Conservation (phyloP, 2,797 vertebrate genomes). For the Phyllotis vaccarum region DNA sequence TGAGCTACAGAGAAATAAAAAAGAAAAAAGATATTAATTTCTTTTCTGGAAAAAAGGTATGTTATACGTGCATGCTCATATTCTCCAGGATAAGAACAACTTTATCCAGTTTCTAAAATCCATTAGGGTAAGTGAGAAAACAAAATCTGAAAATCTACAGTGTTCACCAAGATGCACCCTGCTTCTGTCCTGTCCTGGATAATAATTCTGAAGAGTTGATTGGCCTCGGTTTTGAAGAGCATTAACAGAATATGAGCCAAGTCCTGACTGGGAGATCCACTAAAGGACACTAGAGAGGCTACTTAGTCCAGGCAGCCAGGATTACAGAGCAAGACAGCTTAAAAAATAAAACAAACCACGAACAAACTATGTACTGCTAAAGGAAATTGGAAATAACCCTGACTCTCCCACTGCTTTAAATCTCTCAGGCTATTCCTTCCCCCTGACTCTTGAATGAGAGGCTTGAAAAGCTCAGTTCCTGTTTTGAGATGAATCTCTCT, state of each 20-base stretch:
- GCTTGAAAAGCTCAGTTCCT: neutral
- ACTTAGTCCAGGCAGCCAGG: neutral
- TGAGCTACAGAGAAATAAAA: neutral
- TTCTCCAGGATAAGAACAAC: conserved; percentile 4
- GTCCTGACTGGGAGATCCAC: neutral
- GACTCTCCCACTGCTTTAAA: neutral
- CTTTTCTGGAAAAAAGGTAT: conserved; percentile 1
- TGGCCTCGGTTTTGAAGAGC: neutral
- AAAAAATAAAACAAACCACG: neutral
- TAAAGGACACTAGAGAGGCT: neutral
- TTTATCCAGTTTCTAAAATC: neutral
- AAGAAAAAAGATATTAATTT: neutral
- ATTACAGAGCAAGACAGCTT: neutral
- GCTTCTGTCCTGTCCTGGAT: neutral
- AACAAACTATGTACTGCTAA: neutral
- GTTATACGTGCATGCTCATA: neutral
- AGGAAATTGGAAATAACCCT: neutral
- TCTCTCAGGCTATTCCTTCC: neutral
- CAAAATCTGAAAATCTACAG: neutral
- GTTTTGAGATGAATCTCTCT: neutral
- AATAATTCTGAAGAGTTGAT: neutral
- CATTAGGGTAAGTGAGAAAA: neutral
- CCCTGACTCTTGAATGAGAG: neutral
- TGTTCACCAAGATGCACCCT: neutral
- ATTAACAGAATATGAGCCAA: neutral